phyloP scores from a whole-genome alignment of 2,113 vertebrate genomes.

The Apaloderma vittatum region DNA sequence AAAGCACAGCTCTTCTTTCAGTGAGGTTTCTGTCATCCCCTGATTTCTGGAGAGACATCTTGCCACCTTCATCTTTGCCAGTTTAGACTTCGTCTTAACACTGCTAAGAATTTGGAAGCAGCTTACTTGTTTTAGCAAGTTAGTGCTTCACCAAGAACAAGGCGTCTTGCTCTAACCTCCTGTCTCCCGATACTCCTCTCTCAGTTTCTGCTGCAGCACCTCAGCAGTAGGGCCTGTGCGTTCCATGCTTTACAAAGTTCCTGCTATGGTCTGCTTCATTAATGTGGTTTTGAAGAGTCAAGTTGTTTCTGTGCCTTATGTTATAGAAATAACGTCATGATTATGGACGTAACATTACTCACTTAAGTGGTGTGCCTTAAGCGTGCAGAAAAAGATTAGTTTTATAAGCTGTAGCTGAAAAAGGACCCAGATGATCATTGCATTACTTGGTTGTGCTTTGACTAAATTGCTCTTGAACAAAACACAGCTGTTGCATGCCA shows the following conservation, averaged over 20 bases:
- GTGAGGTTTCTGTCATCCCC: neutral
- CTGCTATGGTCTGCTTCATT: neutral
- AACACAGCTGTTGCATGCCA: neutral
- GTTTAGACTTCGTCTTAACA: neutral
- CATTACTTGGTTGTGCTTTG: neutral
- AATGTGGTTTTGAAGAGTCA: neutral
- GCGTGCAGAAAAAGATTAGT: neutral
- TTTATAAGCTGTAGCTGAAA: neutral
- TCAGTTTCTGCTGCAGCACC: too few species aligned
- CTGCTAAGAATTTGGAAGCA: neutral
- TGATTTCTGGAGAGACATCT: neutral
- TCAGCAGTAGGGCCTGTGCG: rapidly evolving
- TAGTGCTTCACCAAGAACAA: neutral
- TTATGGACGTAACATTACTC: neutral
- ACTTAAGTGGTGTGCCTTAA: neutral
- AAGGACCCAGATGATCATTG: neutral
- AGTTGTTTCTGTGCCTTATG: neutral
- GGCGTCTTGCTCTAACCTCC: neutral
- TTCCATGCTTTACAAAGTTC: neutral
- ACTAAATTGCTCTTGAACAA: neutral
- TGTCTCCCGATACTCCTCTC: neutral
- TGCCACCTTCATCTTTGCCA: neutral
- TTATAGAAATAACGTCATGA: neutral
- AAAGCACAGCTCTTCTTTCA: neutral
- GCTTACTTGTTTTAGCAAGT: neutral